Evolutionary conservation across 2,888 invertebrate genomes (phyloP).

Genomic region (Leptinotarsa haldemani): DNA sequence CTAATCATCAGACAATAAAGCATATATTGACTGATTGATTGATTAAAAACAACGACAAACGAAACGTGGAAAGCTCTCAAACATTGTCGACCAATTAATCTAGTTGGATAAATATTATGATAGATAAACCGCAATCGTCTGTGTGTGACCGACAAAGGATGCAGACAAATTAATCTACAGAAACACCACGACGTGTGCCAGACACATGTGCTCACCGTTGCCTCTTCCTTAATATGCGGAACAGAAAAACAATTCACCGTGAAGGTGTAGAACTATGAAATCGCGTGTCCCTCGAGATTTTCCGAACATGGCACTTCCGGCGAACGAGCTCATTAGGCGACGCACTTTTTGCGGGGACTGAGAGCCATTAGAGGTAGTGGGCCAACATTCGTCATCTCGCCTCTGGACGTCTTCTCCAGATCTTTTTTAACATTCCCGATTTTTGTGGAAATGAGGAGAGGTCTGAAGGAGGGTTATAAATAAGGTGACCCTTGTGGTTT

Average conservation of each 20-base stretch:
- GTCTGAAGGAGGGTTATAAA: slow-evolving; percentile 31
- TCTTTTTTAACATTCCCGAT: slow-evolving; percentile 30
- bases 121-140: background rate
- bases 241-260: slow-evolving; percentile 30
- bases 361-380: slow-evolving; percentile 43
- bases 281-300: slow-evolving; percentile 38
- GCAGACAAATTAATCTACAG: slow-evolving; percentile 20
- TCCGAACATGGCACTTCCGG: slow-evolving; percentile 39
- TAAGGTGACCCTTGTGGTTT: slow-evolving; percentile 21
- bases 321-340: slow-evolving; percentile 33
- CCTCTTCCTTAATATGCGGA: slow-evolving; percentile 17
- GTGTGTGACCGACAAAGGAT: slow-evolving; percentile 13
- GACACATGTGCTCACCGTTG: slow-evolving; percentile 11
- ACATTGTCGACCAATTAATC: background rate
- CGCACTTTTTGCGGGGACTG: slow-evolving; percentile 33
- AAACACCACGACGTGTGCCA: slow-evolving; percentile 14
- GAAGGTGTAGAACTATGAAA: slow-evolving; percentile 32
- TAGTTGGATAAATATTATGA: slow-evolving; percentile 7
- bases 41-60: background rate
- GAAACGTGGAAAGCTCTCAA: background rate
- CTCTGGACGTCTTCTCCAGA: slow-evolving; percentile 30
- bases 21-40: too few species aligned
- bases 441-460: slow-evolving; percentile 32
- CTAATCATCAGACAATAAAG: too few species aligned
- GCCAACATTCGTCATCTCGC: slow-evolving; percentile 39